phyloP scores from a whole-genome alignment of 2,888 invertebrate genomes.

The Rhagium mordax region DNA sequence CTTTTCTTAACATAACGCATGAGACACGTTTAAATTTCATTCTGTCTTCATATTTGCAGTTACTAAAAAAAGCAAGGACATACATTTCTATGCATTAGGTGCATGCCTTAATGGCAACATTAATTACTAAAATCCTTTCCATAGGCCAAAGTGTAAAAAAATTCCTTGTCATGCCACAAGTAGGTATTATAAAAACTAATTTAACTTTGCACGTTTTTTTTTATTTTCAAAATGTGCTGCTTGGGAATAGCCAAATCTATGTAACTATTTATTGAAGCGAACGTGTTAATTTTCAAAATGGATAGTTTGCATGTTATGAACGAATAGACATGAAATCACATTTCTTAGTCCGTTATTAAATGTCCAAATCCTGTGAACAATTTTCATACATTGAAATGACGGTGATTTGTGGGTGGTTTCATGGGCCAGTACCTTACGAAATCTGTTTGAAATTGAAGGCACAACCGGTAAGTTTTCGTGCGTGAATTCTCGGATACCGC shows the following conservation, averaged over 20 bases:
- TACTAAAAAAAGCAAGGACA: not conserved
- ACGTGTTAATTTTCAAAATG: constrained; percentile 7
- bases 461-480: no score
- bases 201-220: not conserved
- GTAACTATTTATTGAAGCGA: not conserved
- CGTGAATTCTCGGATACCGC: no score
- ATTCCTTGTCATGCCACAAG: not conserved
- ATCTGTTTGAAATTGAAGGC: no score
- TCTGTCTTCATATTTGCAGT: not conserved
- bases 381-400: no score
- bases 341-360: not conserved
- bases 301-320: constrained; percentile 18
- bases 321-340: not conserved
- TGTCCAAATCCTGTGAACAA: not conserved
- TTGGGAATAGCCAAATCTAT: not conserved
- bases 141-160: not conserved
- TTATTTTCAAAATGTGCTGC: no score
- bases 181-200: not conserved
- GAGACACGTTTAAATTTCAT: constrained; percentile 1
- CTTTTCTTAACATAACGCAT: no score
- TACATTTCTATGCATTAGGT: not conserved
- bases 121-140: not conserved
- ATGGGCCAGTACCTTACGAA: no score
- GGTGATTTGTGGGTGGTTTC: no score
- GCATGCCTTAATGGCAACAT: not conserved